Conservation (phyloP, 2,888 invertebrate species). For the Timema cristinae region DNA sequence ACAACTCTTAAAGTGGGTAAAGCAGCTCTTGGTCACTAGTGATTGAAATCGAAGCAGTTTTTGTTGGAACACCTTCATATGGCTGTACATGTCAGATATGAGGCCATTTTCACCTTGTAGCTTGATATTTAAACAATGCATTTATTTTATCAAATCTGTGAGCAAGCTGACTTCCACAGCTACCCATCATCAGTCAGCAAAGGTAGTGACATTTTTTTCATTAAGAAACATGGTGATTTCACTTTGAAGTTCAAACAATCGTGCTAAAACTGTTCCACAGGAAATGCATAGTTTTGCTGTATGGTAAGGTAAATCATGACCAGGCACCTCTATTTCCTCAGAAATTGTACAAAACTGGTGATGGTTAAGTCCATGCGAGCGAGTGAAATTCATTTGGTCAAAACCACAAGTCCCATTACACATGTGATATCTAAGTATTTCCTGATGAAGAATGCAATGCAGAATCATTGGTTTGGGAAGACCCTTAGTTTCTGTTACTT, state of each 20-base stretch:
- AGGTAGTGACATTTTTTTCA: background rate
- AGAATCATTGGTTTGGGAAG: background rate
- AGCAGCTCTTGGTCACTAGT: background rate
- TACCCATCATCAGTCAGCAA: background rate
- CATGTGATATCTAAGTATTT: background rate
- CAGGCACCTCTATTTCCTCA: background rate
- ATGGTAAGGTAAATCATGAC: background rate
- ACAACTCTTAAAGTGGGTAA: background rate
- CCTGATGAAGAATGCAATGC: slow-evolving; percentile 5
- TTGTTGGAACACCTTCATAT: background rate
- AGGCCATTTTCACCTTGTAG: background rate
- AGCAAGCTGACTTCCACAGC: background rate
- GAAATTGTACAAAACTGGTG: background rate
- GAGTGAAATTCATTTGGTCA: background rate
- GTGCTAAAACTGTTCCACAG: background rate
- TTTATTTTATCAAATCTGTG: background rate
- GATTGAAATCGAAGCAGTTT: slow-evolving; percentile 1
- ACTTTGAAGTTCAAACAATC: background rate
- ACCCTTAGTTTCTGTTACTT: background rate
- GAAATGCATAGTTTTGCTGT: background rate
- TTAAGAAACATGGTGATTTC: background rate
- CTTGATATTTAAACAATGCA: background rate
- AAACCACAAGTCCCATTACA: background rate
- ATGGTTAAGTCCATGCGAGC: background rate
- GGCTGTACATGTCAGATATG: background rate